A percentile compares a stretch with the other conserved stretches of the same genome.
These are phyloP conservation scores for Nebria salina DNA, from an alignment of 2,888 invertebrate genomes.

Conservation along the genomic window DNA sequence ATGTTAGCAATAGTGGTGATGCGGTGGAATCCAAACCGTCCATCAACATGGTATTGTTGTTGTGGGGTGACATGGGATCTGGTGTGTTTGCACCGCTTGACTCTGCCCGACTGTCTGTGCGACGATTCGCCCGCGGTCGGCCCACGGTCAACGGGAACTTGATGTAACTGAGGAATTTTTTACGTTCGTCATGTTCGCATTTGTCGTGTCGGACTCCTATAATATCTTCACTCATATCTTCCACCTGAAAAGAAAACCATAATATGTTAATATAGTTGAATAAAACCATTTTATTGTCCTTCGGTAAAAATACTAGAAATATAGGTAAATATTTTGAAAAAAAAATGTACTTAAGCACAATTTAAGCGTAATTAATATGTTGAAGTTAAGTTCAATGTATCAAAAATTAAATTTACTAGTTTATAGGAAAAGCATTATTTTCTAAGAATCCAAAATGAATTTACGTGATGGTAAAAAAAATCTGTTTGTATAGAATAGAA, in stretches of 20 bases:
- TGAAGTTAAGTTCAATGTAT: too few species aligned
- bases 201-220: constrained; percentile 78
- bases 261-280: constrained; percentile 51
- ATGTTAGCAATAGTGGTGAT: constrained; percentile 63
- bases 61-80: constrained; percentile 73
- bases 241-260: constrained; percentile 61
- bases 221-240: constrained; percentile 83
- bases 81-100: constrained; percentile 80
- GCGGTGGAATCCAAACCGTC: constrained; percentile 58
- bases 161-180: constrained; percentile 73
- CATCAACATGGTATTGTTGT: constrained; percentile 51
- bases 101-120: constrained; percentile 74
- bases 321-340: too few species aligned
- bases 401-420: too few species aligned
- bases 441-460: too few species aligned
- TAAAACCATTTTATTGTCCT: too few species aligned
- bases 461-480: too few species aligned
- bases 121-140: constrained; percentile 70
- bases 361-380: too few species aligned
- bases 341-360: too few species aligned
- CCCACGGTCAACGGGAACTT: constrained; percentile 61
- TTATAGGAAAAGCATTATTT: too few species aligned
- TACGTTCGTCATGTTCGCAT: constrained; percentile 82
- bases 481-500: not conserved
- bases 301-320: too few species aligned